Evolutionary conservation across 2,888 invertebrate genomes (phyloP).

Genomic region (Glaucopsyche alexis): DNA sequence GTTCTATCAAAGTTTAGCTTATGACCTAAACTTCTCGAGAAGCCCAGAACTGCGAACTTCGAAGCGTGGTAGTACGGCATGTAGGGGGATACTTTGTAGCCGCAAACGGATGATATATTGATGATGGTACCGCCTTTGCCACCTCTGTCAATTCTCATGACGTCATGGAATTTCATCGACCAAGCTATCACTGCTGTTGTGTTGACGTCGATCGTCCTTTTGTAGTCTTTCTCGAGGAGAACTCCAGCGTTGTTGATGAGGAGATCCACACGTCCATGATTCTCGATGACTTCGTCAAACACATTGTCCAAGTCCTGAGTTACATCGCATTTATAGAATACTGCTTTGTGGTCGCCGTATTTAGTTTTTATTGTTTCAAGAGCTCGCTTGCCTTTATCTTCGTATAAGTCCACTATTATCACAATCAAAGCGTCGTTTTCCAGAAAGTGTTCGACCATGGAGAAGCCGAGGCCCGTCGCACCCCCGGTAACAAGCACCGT

Average conservation of each 20-base stretch:
- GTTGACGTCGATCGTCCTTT: constrained; percentile 51
- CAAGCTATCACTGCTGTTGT: constrained; percentile 50
- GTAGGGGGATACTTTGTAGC: constrained; percentile 65
- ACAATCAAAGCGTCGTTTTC: constrained; percentile 39
- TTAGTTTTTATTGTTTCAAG: constrained; percentile 45
- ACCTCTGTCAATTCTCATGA: constrained; percentile 74
- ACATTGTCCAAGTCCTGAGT: constrained; percentile 60
- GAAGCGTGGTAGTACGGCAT: constrained; percentile 78
- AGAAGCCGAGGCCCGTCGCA: constrained; percentile 39
- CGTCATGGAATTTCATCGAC: constrained; percentile 70
- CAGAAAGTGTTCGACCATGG: constrained; percentile 40
- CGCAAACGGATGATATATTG: constrained; percentile 81
- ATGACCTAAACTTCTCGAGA: constrained; percentile 63
- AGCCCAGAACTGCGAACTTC: constrained; percentile 73
- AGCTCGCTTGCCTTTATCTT: constrained; percentile 35
- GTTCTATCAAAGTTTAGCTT: constrained; percentile 58
- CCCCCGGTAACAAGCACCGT: constrained; percentile 39
- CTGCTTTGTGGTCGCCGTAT: constrained; percentile 58
- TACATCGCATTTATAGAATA: constrained; percentile 70
- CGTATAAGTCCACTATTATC: constrained; percentile 40
- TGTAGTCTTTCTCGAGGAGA: constrained; percentile 40
- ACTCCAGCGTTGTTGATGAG: constrained; percentile 63
- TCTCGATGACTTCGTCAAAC: constrained; percentile 47
- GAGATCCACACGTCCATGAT: constrained; percentile 55
- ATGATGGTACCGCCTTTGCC: constrained; percentile 81